Percentiles rank a stretch among this genome's conserved stretches.
phyloP scores from a whole-genome alignment of 2,888 invertebrate genomes.

The Tortrix viridana region DNA sequence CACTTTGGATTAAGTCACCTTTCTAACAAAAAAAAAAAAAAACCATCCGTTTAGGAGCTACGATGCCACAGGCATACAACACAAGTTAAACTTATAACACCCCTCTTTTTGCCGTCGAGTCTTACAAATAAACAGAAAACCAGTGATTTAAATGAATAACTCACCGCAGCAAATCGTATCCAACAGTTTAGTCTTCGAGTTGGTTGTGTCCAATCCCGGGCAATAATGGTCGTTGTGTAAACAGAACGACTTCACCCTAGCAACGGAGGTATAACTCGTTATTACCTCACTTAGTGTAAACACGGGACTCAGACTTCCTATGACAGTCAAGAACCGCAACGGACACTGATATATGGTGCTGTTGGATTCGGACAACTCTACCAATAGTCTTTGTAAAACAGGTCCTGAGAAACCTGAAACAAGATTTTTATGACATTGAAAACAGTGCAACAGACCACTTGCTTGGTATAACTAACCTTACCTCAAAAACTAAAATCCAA shows the following conservation, averaged over 20 bases:
- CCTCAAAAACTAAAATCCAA: too few species aligned
- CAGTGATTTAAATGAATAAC: too few species aligned
- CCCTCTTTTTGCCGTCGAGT: too few species aligned
- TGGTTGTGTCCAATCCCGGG: not conserved
- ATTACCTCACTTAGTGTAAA: conserved; percentile 11
- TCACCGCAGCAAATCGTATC: conserved; percentile 1
- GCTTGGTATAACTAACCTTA: too few species aligned
- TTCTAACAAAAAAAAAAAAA: too few species aligned
- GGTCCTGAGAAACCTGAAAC: conserved; percentile 10
- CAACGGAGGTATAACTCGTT: not conserved
- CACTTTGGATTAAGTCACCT: too few species aligned
- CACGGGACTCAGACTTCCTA: conserved; percentile 4
- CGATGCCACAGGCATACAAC: too few species aligned
- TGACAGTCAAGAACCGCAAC: not conserved
- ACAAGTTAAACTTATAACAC: too few species aligned
- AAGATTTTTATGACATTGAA: not conserved
- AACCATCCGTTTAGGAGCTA: too few species aligned
- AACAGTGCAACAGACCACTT: too few species aligned
- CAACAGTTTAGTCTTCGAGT: not conserved
- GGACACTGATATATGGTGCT: not conserved
- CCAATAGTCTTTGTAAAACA: conserved; percentile 10
- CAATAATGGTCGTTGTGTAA: conserved; percentile 2
- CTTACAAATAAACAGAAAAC: too few species aligned
- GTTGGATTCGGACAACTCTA: not conserved
- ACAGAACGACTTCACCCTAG: conserved; percentile 6